A percentile compares a stretch with the other conserved stretches of the same genome.
phyloP scores from a whole-genome alignment of 2,888 invertebrate species.

The Drosophila neotestacea region DNA sequence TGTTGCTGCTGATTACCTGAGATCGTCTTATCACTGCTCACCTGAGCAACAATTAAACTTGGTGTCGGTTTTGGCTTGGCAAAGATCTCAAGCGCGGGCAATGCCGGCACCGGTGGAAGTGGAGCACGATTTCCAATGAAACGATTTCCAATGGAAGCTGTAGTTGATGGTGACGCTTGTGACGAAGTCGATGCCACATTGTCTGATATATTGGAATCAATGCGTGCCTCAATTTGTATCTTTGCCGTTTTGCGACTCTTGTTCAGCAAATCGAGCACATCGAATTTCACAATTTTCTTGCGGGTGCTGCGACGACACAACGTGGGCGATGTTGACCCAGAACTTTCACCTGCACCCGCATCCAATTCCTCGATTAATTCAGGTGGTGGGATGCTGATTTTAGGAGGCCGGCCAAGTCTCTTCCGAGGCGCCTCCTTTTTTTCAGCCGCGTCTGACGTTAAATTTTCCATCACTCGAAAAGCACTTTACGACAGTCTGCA shows the following conservation, averaged over 20 bases:
- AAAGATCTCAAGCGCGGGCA: slow-evolving; percentile 42
- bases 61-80: slow-evolving; percentile 69
- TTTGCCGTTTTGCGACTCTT: slow-evolving; percentile 83
- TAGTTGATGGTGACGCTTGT: not conserved
- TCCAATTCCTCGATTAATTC: slow-evolving; percentile 23
- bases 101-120: slow-evolving; percentile 6
- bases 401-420: slow-evolving; percentile 46
- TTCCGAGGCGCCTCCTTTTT: slow-evolving; percentile 27
- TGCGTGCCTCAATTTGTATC: slow-evolving; percentile 84
- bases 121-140: slow-evolving; percentile 23
- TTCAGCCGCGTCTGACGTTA: slow-evolving; percentile 16
- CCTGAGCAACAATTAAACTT: slow-evolving; percentile 81
- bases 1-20: slow-evolving; percentile 2
- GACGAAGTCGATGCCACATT: slow-evolving; percentile 9
- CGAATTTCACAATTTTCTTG: slow-evolving; percentile 84
- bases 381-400: slow-evolving; percentile 10
- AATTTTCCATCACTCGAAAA: slow-evolving; percentile 35
- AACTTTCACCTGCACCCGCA: slow-evolving; percentile 15
- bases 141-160: slow-evolving; percentile 12
- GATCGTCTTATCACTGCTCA: slow-evolving; percentile 62
- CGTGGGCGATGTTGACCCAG: slow-evolving; percentile 30
- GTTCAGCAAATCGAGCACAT: slow-evolving; percentile 83
- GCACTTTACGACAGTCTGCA: not conserved
- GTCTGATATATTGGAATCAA: slow-evolving; percentile 79
- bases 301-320: slow-evolving; percentile 83